A percentile compares a stretch with the other conserved stretches of the same genome.
Conservation (phyloP, 2,113 vertebrate genomes). For the Platycercus adscitus region DNA sequence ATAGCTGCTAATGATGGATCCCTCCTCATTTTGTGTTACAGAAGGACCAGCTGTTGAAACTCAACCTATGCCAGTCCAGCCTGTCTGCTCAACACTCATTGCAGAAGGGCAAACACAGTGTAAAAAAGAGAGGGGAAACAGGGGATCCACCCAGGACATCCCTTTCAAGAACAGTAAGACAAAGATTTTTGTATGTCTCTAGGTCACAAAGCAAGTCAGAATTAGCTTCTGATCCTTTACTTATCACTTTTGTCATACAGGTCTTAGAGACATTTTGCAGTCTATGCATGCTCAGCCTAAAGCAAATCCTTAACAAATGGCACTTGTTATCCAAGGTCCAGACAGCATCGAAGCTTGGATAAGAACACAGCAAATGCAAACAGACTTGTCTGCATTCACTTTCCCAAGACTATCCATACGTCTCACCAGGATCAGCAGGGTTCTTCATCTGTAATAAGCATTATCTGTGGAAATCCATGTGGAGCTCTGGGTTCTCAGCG, state of each 20-base stretch:
- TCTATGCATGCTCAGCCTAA: background rate
- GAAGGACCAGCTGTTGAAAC: background rate
- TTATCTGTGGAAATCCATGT: background rate
- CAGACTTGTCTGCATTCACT: background rate
- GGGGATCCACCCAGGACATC: background rate
- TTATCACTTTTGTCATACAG: background rate
- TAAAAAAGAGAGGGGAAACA: background rate
- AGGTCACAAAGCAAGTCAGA: background rate
- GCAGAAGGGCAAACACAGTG: background rate
- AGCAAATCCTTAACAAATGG: background rate
- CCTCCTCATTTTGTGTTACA: background rate
- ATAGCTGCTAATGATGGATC: background rate
- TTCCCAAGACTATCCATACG: background rate
- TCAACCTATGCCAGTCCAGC: background rate
- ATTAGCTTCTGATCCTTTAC: background rate
- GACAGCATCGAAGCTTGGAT: background rate
- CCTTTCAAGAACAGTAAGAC: background rate
- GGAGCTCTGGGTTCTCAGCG: background rate
- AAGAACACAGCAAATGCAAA: background rate
- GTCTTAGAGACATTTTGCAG: background rate
- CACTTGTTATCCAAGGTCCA: background rate
- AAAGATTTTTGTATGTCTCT: background rate
- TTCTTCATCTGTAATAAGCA: fast-evolving
- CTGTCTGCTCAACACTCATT: background rate
- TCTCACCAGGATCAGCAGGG: background rate